Base-by-base conservation (phyloP, 2,888 invertebrate genomes). In the Pammene aurita region DNA sequence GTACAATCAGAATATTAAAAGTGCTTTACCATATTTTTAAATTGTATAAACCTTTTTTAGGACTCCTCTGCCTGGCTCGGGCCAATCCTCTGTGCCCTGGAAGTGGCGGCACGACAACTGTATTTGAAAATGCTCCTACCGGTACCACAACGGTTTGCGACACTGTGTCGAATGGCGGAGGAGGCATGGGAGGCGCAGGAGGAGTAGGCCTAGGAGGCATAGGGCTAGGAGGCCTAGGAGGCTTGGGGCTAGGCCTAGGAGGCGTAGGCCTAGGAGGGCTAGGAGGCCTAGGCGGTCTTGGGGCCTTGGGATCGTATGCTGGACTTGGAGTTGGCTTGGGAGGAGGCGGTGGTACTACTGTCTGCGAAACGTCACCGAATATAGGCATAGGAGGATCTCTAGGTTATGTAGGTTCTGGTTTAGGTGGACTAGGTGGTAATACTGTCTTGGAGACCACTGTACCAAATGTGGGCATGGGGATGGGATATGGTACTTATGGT, bases 11-110 rank as follows among this genome's bases (percentile, higher is more conserved):
- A n/a, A n/a, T 26, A 26, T 1, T 26, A 26, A 26, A 4, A 26
- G 26, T 26, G 4, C 26, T 1, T 26, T 26, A 26, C 26, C 26
- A 26, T 4, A 4, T 26, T 26, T 4, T 26, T 26, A 26, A 26
- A 26, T 26, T 26, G 26, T 4, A 26, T 38, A 38, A 9, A 38
- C 38, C 7, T 38, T 52, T 5, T 79, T 78, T 72, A 88, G 88
- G 84, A 42, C 73, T 86, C 13, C 71, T 88, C 14, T 82, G 82
- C 77, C 71, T 81, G 0, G 84, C 77, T 1, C 75, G 66, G 18
- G 80, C 82, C 75, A 82, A 81, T 69, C 88, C 88, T 0, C 13
- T 87, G 62, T 67, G 26, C 52, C 68, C 71, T 26, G 61, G 67
- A 34, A 26, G 26, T 26, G 26, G 2, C 26, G 4, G 26, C 26